These are phyloP conservation scores for Helicoverpa zea DNA, from an alignment of 1,140 invertebrate genomes.

Conservation along the genomic window DNA sequence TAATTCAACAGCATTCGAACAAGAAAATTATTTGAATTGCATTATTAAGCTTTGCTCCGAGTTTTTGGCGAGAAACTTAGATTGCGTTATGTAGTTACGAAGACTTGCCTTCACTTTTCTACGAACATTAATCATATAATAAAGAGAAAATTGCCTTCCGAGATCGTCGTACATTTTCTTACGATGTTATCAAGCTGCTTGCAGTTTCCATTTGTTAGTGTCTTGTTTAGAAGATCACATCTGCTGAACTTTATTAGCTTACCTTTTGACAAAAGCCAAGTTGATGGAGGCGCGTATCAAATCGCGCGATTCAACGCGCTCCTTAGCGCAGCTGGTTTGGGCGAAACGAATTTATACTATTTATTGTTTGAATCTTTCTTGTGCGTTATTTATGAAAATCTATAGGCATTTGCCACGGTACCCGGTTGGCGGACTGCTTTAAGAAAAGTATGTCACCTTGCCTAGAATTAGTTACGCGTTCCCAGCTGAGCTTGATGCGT, in stretches of 20 bases:
- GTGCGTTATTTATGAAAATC: slow-evolving; percentile 84
- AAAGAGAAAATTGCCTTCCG: slow-evolving; percentile 74
- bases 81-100: not conserved
- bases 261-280: slow-evolving; percentile 79
- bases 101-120: slow-evolving; percentile 37
- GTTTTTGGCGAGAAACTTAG: not conserved
- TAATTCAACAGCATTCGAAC: slow-evolving; percentile 63
- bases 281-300: slow-evolving; percentile 85
- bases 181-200: slow-evolving; percentile 52
- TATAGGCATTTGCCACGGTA: slow-evolving; percentile 69
- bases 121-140: slow-evolving; percentile 59
- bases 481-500: slow-evolving; percentile 59
- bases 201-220: slow-evolving; percentile 80
- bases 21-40: slow-evolving; percentile 40
- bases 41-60: slow-evolving; percentile 16
- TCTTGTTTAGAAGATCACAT: slow-evolving; percentile 86
- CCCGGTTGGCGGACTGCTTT: slow-evolving; percentile 50
- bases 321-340: slow-evolving; percentile 82
- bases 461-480: slow-evolving; percentile 78
- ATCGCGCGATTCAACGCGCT: slow-evolving; percentile 80
- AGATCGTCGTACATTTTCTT: slow-evolving; percentile 68
- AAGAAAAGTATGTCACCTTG: slow-evolving; percentile 81
- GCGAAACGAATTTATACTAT: slow-evolving; percentile 81
- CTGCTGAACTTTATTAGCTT: slow-evolving; percentile 84
- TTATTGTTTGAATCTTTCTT: slow-evolving; percentile 81